A percentile compares a stretch with the other conserved stretches of the same genome.
phyloP scores from a whole-genome alignment of 1,140 invertebrate species.

The Solenopsis fugax region DNA sequence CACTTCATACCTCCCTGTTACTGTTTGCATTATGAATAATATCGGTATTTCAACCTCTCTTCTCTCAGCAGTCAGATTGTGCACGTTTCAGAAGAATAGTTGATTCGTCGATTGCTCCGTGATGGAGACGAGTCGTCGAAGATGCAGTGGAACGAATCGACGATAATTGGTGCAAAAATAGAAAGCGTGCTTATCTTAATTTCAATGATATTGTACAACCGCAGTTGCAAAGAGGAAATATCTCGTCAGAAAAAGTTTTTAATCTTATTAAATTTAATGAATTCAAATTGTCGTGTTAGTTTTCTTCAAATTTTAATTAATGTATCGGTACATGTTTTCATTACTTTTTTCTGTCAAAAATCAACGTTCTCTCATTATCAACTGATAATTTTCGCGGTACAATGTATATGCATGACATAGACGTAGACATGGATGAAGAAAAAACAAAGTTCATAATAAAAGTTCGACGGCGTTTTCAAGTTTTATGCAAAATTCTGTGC shows the following conservation, averaged over 20 bases:
- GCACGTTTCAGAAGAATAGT: slow-evolving; percentile 30
- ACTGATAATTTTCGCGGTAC: neutral
- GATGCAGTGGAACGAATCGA: slow-evolving; percentile 43
- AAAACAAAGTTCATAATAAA: slow-evolving; percentile 15
- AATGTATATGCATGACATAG: neutral
- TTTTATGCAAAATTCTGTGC: slow-evolving; percentile 61
- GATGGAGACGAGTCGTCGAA: slow-evolving; percentile 37
- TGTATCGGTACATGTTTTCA: neutral
- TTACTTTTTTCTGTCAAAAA: neutral
- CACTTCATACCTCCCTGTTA: slow-evolving; percentile 28
- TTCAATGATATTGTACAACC: slow-evolving; percentile 23
- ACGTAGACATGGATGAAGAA: neutral
- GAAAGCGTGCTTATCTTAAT: slow-evolving; percentile 16
- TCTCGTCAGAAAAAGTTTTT: neutral
- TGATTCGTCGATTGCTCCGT: slow-evolving; percentile 32
- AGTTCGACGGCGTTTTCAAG: slow-evolving; percentile 52
- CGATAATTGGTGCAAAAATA: slow-evolving; percentile 58
- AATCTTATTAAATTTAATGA: slow-evolving; percentile 17
- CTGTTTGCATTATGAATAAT: slow-evolving; percentile 55
- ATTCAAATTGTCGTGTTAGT: neutral
- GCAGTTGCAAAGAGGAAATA: neutral
- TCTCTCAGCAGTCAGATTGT: slow-evolving; percentile 15
- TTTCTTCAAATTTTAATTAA: slow-evolving; percentile 10
- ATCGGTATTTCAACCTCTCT: slow-evolving; percentile 41
- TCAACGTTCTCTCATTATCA: neutral